These are phyloP conservation scores for Nettapus auritus DNA, from an alignment of 2,113 vertebrate genomes.

Conservation along the genomic window DNA sequence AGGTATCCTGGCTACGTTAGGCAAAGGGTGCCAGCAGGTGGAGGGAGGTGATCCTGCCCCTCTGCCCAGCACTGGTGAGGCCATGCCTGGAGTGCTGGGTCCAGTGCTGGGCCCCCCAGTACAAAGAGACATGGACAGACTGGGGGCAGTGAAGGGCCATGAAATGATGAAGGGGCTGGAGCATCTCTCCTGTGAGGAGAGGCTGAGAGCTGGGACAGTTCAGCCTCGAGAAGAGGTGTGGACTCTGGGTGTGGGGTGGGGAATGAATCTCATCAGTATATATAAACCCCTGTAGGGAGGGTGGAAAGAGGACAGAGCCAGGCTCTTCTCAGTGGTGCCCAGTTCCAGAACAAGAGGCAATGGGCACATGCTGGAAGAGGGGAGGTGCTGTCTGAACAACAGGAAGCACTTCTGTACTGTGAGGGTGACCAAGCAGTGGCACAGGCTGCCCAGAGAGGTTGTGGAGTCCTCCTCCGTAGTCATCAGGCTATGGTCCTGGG, in stretches of 20 bases:
- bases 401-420: too few species aligned
- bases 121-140: background rate
- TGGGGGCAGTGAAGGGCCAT: background rate
- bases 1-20: background rate
- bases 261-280: background rate
- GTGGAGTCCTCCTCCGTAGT: too few species aligned
- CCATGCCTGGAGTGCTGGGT: background rate
- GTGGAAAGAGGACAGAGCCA: background rate
- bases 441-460: too few species aligned
- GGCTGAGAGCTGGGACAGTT: background rate
- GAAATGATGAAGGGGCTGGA: background rate
- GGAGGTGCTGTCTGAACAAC: too few species aligned
- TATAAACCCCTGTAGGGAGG: background rate
- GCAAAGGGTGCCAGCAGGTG: background rate
- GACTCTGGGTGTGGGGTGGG: too few species aligned
- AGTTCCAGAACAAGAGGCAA: background rate
- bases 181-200: background rate
- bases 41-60: background rate
- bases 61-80: background rate
- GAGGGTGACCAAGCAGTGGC: too few species aligned
- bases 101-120: background rate
- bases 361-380: too few species aligned
- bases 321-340: background rate
- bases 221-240: background rate
- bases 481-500: background rate